Conservation (phyloP, 1,140 invertebrate species). For the Helicorthomorpha holstii region DNA sequence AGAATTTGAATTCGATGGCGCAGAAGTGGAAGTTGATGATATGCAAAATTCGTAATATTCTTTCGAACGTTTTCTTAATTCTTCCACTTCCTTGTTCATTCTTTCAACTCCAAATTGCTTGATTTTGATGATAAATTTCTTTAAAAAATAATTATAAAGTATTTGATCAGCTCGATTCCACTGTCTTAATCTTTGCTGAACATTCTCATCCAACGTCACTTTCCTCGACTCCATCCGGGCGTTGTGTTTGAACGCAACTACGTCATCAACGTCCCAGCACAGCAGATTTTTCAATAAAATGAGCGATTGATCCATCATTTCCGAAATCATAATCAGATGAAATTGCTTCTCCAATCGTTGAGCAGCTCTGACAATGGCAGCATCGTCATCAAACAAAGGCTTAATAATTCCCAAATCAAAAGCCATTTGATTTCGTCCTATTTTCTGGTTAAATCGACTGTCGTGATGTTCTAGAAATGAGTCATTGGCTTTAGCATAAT, state of each 20-base stretch:
- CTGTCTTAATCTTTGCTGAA: neutral
- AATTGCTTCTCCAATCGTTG: slow-evolving; percentile 26
- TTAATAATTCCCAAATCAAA: slow-evolving; percentile 23
- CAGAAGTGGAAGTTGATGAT: neutral
- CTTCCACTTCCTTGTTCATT: neutral
- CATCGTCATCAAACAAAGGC: slow-evolving; percentile 13
- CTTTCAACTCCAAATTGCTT: neutral
- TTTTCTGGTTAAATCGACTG: neutral
- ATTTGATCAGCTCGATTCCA: slow-evolving; percentile 4
- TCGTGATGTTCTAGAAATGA: neutral
- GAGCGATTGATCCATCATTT: slow-evolving; percentile 34
- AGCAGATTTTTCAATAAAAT: slow-evolving; percentile 29
- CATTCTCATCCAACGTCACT: neutral
- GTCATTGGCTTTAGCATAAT: neutral
- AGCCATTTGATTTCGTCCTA: slow-evolving; percentile 26
- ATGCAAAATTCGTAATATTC: slow-evolving; percentile 1
- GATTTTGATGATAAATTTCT: neutral
- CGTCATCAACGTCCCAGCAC: slow-evolving; percentile 30
- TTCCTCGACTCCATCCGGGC: slow-evolving; percentile 14
- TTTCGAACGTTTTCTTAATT: neutral
- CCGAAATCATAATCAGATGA: slow-evolving; percentile 32
- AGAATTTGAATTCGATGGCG: too few relatives aligned
- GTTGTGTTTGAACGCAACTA: slow-evolving; percentile 26
- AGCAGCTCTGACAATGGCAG: slow-evolving; percentile 14
- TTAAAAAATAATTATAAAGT: slow-evolving; percentile 3